Percentiles rank a stretch among this genome's conserved stretches.
Conservation (phyloP, 2,888 invertebrate species). For the Branchellion lobata region DNA sequence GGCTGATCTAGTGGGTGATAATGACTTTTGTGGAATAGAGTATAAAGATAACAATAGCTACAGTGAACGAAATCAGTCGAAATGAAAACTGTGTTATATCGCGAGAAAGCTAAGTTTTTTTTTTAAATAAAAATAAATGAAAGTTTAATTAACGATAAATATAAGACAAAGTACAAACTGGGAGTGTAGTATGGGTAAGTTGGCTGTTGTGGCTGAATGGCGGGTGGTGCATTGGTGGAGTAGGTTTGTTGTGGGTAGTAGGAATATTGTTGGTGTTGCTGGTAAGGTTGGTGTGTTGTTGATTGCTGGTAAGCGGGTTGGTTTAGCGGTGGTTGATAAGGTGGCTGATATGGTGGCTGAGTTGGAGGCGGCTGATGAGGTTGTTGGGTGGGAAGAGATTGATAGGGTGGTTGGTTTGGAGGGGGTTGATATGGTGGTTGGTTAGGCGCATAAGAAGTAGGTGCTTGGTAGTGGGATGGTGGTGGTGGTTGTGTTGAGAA, state of each 20-base stretch:
- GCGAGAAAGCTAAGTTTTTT: too few species aligned
- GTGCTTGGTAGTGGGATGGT: background rate
- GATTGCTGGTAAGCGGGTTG: background rate
- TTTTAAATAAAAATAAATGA: too few species aligned
- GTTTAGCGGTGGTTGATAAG: background rate
- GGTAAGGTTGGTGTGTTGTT: slow-evolving; percentile 6
- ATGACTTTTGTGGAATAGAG: too few species aligned
- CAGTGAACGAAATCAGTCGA: too few species aligned
- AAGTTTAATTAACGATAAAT: too few species aligned
- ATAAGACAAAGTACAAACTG: background rate
- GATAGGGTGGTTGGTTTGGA: background rate
- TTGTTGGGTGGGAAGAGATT: background rate
- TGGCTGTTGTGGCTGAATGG: slow-evolving; percentile 19
- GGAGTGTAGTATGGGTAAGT: slow-evolving; percentile 27
- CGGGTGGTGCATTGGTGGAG: background rate
- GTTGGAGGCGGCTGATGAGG: slow-evolving; percentile 20
- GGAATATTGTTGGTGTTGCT: slow-evolving; percentile 28
- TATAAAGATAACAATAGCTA: too few species aligned
- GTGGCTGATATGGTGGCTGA: slow-evolving; percentile 30
- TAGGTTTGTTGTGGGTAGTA: slow-evolving; percentile 20
- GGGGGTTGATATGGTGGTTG: slow-evolving; percentile 2
- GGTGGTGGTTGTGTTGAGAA: slow-evolving; percentile 1
- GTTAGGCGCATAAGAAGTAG: slow-evolving; percentile 18
- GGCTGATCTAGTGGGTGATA: background rate
- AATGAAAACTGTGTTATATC: too few species aligned